These are phyloP conservation scores for Sebastolobus alascanus DNA, from an alignment of 2,797 vertebrate genomes.

Conservation along the genomic window DNA sequence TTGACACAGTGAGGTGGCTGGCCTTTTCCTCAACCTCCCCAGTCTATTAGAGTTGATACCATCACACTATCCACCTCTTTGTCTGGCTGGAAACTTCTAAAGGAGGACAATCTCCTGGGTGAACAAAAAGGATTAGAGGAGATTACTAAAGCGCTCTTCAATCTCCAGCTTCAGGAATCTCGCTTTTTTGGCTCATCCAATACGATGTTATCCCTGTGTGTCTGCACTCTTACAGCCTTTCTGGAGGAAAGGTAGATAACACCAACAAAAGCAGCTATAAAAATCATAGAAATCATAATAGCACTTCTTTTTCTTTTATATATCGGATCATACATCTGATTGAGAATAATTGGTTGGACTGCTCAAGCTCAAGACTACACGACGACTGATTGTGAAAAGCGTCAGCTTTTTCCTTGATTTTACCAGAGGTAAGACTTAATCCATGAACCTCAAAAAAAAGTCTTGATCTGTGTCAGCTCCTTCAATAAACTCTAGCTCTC, in stretches of 20 bases:
- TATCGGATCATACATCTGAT: constrained; percentile 8
- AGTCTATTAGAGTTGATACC: constrained; percentile 83
- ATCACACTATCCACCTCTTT: constrained; percentile 82
- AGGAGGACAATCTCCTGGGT: constrained; percentile 82
- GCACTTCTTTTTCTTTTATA: neutral
- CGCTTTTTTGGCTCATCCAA: constrained; percentile 59
- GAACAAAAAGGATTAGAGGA: constrained; percentile 84
- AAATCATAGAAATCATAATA: constrained; percentile 21
- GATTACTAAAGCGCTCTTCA: constrained; percentile 81
- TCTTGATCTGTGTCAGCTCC: constrained; percentile 79
- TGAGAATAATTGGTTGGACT: constrained; percentile 13
- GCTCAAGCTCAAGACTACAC: constrained; percentile 4
- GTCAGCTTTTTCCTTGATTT: constrained; percentile 56
- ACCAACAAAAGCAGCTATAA: neutral
- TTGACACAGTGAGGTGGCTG: constrained; percentile 80
- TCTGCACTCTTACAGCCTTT: constrained; percentile 42
- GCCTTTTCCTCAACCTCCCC: constrained; percentile 82
- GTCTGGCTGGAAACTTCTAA: constrained; percentile 83
- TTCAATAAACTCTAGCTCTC: constrained; percentile 74
- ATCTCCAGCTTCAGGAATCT: constrained; percentile 72
- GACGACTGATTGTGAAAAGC: constrained; percentile 43
- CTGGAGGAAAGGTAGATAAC: constrained; percentile 22
- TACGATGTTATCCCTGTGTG: constrained; percentile 57
- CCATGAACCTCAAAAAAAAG: constrained; percentile 52
- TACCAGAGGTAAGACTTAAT: constrained; percentile 63